Percentiles rank a stretch among this genome's conserved stretches.
Conservation (phyloP, 2,888 invertebrate genomes). For the Catonia carolina region DNA sequence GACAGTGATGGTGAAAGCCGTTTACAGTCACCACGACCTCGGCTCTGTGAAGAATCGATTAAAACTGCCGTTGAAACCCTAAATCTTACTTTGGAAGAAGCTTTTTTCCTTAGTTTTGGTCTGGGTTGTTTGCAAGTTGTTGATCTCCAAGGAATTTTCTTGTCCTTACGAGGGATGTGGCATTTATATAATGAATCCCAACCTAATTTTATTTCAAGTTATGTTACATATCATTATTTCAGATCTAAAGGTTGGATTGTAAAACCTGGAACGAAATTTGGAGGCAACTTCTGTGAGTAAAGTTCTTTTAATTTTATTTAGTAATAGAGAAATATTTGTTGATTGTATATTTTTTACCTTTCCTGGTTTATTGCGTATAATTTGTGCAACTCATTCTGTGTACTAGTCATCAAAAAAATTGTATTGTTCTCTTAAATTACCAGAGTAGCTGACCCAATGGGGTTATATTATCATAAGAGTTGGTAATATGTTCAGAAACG, state of each 20-base stretch:
- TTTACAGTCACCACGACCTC: slow-evolving; percentile 45
- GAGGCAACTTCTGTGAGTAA: slow-evolving; percentile 75
- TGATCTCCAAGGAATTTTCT: slow-evolving; percentile 46
- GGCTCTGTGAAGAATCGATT: slow-evolving; percentile 50
- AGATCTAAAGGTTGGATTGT: slow-evolving; percentile 87
- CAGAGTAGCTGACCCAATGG: too few species aligned
- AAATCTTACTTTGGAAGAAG: slow-evolving; percentile 66
- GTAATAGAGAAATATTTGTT: neutral
- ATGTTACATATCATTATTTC: slow-evolving; percentile 78
- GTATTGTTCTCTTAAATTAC: too few species aligned
- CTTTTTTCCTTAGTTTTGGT: slow-evolving; percentile 63
- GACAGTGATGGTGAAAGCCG: slow-evolving; percentile 58
- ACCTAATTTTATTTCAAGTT: slow-evolving; percentile 56
- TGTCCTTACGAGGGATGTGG: slow-evolving; percentile 53
- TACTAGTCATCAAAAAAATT: too few species aligned
- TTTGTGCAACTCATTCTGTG: too few species aligned
- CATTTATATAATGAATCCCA: slow-evolving; percentile 52
- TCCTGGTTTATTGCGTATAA: slow-evolving; percentile 13
- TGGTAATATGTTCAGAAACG: too few species aligned
- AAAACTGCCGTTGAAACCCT: slow-evolving; percentile 56
- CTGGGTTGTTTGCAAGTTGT: slow-evolving; percentile 60
- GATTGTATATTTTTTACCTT: neutral
- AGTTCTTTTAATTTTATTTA: neutral
- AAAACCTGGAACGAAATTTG: slow-evolving; percentile 82
- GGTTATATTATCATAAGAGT: too few species aligned